Conservation (phyloP, 2,113 vertebrate genomes). For the Lonchura striata region DNA sequence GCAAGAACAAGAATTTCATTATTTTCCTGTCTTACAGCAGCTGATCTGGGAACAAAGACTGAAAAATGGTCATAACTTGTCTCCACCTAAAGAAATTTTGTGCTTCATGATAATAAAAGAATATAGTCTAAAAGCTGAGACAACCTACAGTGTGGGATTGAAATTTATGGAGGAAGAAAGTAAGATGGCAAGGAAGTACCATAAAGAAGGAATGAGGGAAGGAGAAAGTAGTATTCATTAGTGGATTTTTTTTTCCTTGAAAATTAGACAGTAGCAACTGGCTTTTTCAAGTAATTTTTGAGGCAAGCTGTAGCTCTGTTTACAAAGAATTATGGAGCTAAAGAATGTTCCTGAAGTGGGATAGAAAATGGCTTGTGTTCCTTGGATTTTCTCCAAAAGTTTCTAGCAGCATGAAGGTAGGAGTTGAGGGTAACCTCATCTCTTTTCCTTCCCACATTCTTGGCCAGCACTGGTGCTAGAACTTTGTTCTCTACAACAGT, state of each 20-base stretch:
- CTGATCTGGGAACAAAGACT: neutral
- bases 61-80: neutral
- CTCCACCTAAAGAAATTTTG: neutral
- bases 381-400: slow-evolving; percentile 27
- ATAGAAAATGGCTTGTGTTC: neutral
- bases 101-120: neutral
- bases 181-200: neutral
- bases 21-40: neutral
- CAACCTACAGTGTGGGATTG: neutral
- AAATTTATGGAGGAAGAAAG: neutral
- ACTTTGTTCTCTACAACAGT: neutral
- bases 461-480: neutral
- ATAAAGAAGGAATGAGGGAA: neutral
- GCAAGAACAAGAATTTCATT: neutral
- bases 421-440: slow-evolving; percentile 29
- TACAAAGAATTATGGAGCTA: neutral
- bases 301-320: slow-evolving; percentile 4
- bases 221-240: neutral
- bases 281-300: neutral
- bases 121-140: neutral
- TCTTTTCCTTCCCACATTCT: slow-evolving; percentile 12
- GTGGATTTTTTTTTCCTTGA: neutral
- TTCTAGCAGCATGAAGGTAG: slow-evolving; percentile 19
- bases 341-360: neutral
- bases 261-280: neutral